Percentiles rank a stretch among this genome's conserved stretches.
Evolutionary conservation across 1,140 invertebrate species (phyloP).

Genomic region (Delia radicum): DNA sequence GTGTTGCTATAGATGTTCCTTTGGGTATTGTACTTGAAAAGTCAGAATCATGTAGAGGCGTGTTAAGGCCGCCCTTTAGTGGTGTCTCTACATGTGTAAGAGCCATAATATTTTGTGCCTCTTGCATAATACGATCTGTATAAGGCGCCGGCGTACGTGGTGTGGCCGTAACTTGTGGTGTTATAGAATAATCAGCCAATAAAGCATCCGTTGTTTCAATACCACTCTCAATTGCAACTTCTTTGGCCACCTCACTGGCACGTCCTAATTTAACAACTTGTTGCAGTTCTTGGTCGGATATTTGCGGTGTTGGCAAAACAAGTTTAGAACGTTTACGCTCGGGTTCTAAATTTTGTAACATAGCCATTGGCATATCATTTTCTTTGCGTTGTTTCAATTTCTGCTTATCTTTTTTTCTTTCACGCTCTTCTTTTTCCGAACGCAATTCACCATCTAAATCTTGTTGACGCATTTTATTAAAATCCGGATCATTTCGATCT

Average conservation of each 20-base stretch:
- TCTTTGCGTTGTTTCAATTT: conserved; percentile 94
- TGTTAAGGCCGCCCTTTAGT: conserved; percentile 93
- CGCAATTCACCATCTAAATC: conserved; percentile 90
- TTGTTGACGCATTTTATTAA: conserved; percentile 85
- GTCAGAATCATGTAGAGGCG: conserved; percentile 85
- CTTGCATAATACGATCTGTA: conserved; percentile 79
- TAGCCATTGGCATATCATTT: conserved; percentile 91
- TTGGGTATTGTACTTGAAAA: conserved; percentile 82
- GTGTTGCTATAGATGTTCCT: conserved; percentile 75
- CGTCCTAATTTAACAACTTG: conserved; percentile 97
- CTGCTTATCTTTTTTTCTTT: conserved; percentile 86
- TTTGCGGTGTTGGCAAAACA: conserved; percentile 94
- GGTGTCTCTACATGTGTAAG: conserved; percentile 96
- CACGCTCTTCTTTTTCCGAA: conserved; percentile 85
- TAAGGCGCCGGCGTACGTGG: conserved; percentile 81
- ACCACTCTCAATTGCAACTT: conserved; percentile 83
- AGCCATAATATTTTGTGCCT: conserved; percentile 98
- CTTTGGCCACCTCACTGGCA: conserved; percentile 90
- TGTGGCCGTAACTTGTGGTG: conserved; percentile 74
- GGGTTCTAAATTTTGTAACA: conserved; percentile 88
- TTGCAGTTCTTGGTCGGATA: conserved; percentile 87
- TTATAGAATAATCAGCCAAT: conserved; percentile 88
- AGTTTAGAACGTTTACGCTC: conserved; percentile 93
- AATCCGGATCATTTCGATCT: conserved; percentile 87
- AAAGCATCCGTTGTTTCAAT: conserved; percentile 82